These are phyloP conservation scores for Drosophila mettleri DNA, from an alignment of 2,888 invertebrate species.

Conservation along the genomic window DNA sequence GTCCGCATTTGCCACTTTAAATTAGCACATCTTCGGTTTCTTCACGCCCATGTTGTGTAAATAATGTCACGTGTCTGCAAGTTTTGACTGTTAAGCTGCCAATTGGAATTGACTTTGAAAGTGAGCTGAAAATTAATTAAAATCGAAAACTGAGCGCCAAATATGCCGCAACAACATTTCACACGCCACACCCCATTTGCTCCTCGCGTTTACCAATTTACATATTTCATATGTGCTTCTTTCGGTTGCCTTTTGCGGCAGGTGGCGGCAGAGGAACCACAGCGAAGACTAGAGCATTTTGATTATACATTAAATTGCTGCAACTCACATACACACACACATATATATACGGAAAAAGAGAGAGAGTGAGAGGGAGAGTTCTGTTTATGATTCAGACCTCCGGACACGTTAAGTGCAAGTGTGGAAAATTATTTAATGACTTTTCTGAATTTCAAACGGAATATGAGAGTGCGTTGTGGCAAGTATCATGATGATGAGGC, in stretches of 20 bases:
- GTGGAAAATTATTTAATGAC: constrained; percentile 82
- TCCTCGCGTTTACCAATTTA: constrained; percentile 30
- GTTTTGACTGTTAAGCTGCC: constrained; percentile 23
- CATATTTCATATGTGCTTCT: constrained; percentile 49
- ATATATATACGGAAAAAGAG: constrained; percentile 7
- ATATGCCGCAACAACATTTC: constrained; percentile 21
- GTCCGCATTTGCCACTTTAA: constrained; percentile 23
- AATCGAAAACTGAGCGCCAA: constrained; percentile 14
- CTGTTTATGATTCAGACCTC: constrained; percentile 36
- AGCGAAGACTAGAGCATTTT: constrained; percentile 46
- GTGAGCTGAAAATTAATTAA: constrained; percentile 59
- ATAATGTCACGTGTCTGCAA: constrained; percentile 38
- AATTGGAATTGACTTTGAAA: constrained; percentile 36
- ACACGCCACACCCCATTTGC: not conserved
- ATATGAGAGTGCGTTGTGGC: constrained; percentile 72
- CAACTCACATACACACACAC: constrained; percentile 24
- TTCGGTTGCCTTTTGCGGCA: constrained; percentile 42
- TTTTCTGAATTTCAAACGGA: constrained; percentile 80
- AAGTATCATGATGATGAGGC: constrained; percentile 56
- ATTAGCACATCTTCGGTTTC: constrained; percentile 48
- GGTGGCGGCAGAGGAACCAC: constrained; percentile 1
- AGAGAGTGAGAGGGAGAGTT: constrained; percentile 1
- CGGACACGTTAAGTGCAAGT: constrained; percentile 71
- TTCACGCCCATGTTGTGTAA: constrained; percentile 50
- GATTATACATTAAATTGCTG: constrained; percentile 63